Conservation (phyloP, 2,888 invertebrate species). For the Erebia epiphron region DNA sequence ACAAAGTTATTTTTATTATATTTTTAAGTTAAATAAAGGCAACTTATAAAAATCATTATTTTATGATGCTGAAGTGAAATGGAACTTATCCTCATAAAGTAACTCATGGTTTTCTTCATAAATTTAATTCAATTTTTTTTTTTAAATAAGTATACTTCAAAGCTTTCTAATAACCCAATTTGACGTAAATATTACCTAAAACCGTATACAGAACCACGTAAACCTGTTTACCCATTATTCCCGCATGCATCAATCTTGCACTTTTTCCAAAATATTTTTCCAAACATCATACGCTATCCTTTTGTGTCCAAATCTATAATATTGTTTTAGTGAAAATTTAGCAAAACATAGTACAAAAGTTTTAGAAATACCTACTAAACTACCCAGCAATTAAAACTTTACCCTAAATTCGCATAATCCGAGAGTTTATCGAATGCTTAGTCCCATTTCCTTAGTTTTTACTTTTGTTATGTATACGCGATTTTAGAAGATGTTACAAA, state of each 20-base stretch:
- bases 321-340: constrained; percentile 79
- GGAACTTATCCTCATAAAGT: not conserved
- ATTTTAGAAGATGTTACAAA: constrained; percentile 6
- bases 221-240: constrained; percentile 46
- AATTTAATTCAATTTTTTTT: not conserved
- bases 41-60: no score
- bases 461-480: not conserved
- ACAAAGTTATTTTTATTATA: no score
- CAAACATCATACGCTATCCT: constrained; percentile 50
- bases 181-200: not conserved
- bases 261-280: constrained; percentile 38
- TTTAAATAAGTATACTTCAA: not conserved
- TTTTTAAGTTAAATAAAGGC: no score
- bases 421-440: constrained; percentile 14
- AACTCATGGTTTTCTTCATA: not conserved
- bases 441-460: not conserved
- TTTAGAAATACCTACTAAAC: constrained; percentile 80
- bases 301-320: constrained; percentile 77
- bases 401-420: constrained; percentile 44
- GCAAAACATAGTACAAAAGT: constrained; percentile 83
- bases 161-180: not conserved
- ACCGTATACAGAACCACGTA: constrained; percentile 33
- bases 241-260: constrained; percentile 44
- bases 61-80: not conserved
- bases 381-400: constrained; percentile 75